phyloP scores from a whole-genome alignment of 2,113 vertebrate species.

The Neofelis nebulosa region DNA sequence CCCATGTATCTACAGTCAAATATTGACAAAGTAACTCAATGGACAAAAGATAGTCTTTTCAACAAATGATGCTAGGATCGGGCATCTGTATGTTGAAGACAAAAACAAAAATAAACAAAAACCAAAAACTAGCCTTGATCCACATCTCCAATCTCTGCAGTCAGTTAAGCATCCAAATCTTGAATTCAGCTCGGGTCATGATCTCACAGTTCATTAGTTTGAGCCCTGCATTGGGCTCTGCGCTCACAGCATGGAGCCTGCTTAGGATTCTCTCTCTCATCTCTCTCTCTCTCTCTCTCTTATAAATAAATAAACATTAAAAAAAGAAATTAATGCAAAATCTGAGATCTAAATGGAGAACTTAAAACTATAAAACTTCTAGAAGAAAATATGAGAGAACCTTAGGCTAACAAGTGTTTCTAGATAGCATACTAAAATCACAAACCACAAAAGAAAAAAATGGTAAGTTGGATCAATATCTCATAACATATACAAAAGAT shows the following conservation, averaged over 20 bases:
- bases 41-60: not conserved
- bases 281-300: too few relatives aligned
- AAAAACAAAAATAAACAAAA: too few relatives aligned
- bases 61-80: not conserved
- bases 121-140: not conserved
- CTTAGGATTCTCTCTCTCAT: too few relatives aligned
- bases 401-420: not conserved
- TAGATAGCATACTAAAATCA: not conserved
- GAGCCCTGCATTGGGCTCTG: too few relatives aligned
- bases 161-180: too few relatives aligned
- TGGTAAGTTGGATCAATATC: not conserved
- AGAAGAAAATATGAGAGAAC: not conserved
- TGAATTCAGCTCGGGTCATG: too few relatives aligned
- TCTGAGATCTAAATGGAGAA: not conserved
- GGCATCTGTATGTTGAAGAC: not conserved
- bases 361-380: not conserved
- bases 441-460: not conserved
- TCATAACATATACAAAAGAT: not conserved
- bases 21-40: not conserved
- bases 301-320: too few relatives aligned
- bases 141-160: not conserved
- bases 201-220: too few relatives aligned
- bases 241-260: too few relatives aligned
- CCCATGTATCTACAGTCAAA: not conserved
- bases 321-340: not conserved